A percentile compares a stretch with the other conserved stretches of the same genome.
Conservation (phyloP, 2,797 vertebrate genomes). For the Squalus acanthias region DNA sequence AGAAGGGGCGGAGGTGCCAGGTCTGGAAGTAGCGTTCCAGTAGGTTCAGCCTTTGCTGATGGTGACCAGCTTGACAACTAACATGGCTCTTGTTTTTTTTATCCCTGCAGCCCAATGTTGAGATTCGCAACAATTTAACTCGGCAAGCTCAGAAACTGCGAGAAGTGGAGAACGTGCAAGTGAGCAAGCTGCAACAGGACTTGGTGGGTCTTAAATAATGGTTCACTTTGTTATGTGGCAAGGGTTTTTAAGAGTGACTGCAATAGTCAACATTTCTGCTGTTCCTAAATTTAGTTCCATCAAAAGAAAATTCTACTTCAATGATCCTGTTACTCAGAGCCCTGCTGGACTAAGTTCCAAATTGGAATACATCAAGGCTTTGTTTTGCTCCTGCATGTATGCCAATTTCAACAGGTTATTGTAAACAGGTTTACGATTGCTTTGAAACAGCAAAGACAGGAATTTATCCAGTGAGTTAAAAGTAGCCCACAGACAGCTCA, state of each 20-base stretch:
- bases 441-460: not conserved
- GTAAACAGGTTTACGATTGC: not conserved
- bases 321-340: not conserved
- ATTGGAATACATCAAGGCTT: not conserved
- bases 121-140: not conserved
- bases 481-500: too few species aligned
- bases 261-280: not conserved
- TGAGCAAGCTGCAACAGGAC: not conserved
- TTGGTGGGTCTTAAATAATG: not conserved
- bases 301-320: not conserved
- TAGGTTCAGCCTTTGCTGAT: not conserved
- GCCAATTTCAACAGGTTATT: not conserved
- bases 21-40: too few species aligned
- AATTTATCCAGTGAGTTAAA: too few species aligned
- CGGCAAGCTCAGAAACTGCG: not conserved
- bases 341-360: too few species aligned
- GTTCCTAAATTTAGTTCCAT: not conserved
- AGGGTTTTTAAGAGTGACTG: not conserved
- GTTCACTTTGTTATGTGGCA: not conserved
- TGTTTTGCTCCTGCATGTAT: not conserved
- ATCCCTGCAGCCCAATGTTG: fast-evolving
- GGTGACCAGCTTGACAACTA: not conserved
- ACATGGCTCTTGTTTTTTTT: too few species aligned
- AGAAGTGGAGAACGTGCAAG: not conserved
- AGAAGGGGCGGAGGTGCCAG: too few species aligned